phyloP scores from a whole-genome alignment of 2,797 vertebrate genomes.

The Allobates femoralis region DNA sequence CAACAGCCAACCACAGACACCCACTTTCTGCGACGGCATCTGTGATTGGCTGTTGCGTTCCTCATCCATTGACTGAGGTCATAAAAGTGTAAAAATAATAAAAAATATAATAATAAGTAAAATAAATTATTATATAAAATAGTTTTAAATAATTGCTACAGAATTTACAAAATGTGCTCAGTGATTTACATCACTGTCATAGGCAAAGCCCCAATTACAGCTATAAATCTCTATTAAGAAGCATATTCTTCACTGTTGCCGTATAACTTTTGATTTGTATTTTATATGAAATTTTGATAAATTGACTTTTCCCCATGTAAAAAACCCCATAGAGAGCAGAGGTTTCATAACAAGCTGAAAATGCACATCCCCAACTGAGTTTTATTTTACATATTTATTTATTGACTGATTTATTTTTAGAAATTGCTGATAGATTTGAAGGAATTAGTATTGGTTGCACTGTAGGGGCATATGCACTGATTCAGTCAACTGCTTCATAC shows the following conservation, averaged over 20 bases:
- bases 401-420: neutral
- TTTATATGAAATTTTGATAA: too few relatives aligned
- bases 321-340: neutral
- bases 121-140: too few relatives aligned
- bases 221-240: neutral
- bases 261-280: neutral
- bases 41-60: too few relatives aligned
- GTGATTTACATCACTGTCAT: too few relatives aligned
- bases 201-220: too few relatives aligned
- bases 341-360: neutral
- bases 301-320: neutral
- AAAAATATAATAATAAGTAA: too few relatives aligned
- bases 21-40: too few relatives aligned
- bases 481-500: neutral
- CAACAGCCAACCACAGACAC: too few relatives aligned
- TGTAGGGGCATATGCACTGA: neutral
- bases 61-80: too few relatives aligned
- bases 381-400: neutral
- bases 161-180: too few relatives aligned
- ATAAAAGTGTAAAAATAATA: too few relatives aligned
- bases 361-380: constrained; percentile 1
- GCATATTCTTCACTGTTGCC: neutral
- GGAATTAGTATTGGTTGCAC: neutral
- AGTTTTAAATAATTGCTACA: too few relatives aligned
- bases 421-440: neutral